Conservation (phyloP, 2,113 vertebrate species). For the Aegithalos caudatus region DNA sequence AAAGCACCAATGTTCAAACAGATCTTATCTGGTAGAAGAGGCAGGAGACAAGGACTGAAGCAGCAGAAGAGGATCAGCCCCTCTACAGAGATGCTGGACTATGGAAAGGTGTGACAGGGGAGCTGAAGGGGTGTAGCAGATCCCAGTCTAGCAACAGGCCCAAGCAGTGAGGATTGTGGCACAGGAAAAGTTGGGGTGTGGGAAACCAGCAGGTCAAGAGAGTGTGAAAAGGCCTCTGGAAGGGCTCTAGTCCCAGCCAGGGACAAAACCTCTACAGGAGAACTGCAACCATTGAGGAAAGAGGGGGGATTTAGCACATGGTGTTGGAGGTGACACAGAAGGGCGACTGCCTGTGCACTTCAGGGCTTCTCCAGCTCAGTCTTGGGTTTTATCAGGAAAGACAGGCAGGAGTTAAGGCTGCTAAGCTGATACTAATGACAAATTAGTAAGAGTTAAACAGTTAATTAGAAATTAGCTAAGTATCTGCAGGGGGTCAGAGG, state of each 20-base stretch:
- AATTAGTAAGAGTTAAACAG: constrained; percentile 55
- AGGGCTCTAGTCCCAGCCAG: neutral
- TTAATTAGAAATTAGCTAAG: constrained; percentile 44
- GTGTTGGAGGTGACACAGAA: neutral
- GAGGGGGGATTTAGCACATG: neutral
- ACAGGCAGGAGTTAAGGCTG: constrained; percentile 24
- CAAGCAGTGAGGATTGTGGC: neutral
- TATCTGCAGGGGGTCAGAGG: neutral
- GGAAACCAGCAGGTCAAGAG: neutral
- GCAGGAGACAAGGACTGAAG: neutral
- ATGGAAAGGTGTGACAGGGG: neutral
- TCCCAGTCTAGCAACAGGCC: neutral
- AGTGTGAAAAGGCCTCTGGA: neutral
- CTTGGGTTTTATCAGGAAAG: neutral
- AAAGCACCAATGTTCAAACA: neutral
- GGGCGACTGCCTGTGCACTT: neutral
- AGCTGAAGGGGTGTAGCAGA: neutral
- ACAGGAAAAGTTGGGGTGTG: neutral
- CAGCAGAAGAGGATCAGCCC: neutral
- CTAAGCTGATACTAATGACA: constrained; percentile 52
- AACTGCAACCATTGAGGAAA: neutral
- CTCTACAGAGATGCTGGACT: neutral
- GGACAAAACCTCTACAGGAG: neutral
- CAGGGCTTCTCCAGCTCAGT: neutral
- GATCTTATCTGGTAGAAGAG: neutral